A percentile compares a stretch with the other conserved stretches of the same genome.
These are phyloP conservation scores for Acleris emargana DNA, from an alignment of 2,888 invertebrate species.

Conservation along the genomic window DNA sequence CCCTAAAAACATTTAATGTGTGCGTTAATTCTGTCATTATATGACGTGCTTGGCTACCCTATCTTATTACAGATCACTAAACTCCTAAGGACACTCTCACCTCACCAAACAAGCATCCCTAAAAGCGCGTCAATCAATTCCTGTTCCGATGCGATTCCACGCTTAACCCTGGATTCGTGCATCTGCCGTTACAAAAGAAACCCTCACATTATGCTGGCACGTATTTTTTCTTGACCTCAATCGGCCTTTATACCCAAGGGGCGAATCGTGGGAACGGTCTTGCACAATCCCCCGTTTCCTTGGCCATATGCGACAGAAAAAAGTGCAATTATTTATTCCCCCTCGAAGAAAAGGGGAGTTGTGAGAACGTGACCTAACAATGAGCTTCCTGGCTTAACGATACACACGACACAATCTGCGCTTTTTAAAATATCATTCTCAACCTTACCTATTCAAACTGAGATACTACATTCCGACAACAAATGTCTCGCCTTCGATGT, in stretches of 20 bases:
- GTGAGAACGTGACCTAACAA: slow-evolving; percentile 84
- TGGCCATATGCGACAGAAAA: slow-evolving; percentile 84
- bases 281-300: slow-evolving; percentile 80
- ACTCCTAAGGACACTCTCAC: neutral
- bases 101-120: slow-evolving; percentile 42
- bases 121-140: slow-evolving; percentile 68
- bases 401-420: slow-evolving; percentile 52
- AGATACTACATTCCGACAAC: slow-evolving; percentile 65
- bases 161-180: slow-evolving; percentile 77
- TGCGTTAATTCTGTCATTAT: too few species aligned
- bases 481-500: slow-evolving; percentile 53
- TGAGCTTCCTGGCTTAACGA: slow-evolving; percentile 82
- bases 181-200: slow-evolving; percentile 79
- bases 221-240: slow-evolving; percentile 83
- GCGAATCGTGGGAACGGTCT: slow-evolving; percentile 81
- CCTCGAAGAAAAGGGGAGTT: slow-evolving; percentile 82
- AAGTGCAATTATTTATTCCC: slow-evolving; percentile 84
- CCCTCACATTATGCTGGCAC: slow-evolving; percentile 76
- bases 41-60: too few species aligned
- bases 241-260: slow-evolving; percentile 77
- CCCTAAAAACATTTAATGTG: too few species aligned
- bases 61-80: neutral
- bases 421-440: slow-evolving; percentile 55
- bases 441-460: slow-evolving; percentile 55
- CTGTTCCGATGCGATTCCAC: slow-evolving; percentile 69